Evolutionary conservation across 2,113 vertebrate genomes (phyloP), one percentile per base, ranked within the genome.

Genomic region (Litocranius walleri): DNA sequence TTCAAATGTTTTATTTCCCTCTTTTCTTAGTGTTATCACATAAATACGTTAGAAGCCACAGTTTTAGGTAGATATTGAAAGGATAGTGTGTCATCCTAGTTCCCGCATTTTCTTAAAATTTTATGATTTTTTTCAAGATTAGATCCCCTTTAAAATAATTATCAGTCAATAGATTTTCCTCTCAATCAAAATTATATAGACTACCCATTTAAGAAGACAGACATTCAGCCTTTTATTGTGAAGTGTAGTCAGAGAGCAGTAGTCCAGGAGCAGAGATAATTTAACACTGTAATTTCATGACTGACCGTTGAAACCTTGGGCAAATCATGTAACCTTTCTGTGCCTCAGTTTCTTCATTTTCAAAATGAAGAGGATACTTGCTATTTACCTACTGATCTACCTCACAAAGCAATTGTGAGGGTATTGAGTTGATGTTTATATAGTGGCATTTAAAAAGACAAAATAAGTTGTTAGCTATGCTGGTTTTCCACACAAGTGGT

Each of bases 341-440:
- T 98, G 97, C 95, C 96, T 98, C 96, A 21, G 0, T 97, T 91
- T 97, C 96, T 98, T 98, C 94, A 95, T 98, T 96, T 90, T 50
- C 25, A 90, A 89, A 97, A 91, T 98, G 97, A 95, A 97, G 93
- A 93, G 59, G 19, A 83, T 88, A 80, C 50, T 95, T 94, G 71
- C 33, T 95, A 21, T 95, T 95, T 96, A 85, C 52, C 50, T 97
- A 67, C 36, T 52, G 33, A 94, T 88, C 97, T 94, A 96, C 95
- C 95, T 98, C 97, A 85, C 97, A 97, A 91, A 96, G 57, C 90
- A 77, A 10, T 94, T 97, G 97, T 97, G 97, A 98, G 96, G 96
- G 17, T 84, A 19, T 81, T 91, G 84, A 91, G 36, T 59, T 96
- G 59, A 91, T 64, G 40, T 91, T 64, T 77, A 61, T 85, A 17